phyloP scores from a whole-genome alignment of 2,888 invertebrate species.

The Drosophila buzzatii region DNA sequence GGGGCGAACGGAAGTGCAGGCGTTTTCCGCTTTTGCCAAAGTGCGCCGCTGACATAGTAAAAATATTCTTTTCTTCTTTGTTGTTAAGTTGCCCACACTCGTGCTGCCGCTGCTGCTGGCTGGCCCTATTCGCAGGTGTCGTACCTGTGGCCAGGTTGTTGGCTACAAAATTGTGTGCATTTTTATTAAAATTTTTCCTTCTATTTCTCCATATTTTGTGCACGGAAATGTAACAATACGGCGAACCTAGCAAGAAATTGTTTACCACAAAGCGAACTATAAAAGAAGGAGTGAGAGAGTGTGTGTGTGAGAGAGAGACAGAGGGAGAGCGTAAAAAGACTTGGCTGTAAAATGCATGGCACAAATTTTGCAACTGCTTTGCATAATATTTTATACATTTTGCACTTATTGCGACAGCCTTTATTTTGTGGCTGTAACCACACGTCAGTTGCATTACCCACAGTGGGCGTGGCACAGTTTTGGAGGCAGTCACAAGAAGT shows the following conservation, averaged over 20 bases:
- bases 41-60: constrained; percentile 64
- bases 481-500: background rate
- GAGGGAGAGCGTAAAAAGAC: background rate
- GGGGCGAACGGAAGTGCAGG: constrained; percentile 73
- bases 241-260: constrained; percentile 50
- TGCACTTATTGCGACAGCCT: constrained; percentile 41
- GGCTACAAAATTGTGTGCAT: constrained; percentile 73
- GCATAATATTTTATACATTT: constrained; percentile 48
- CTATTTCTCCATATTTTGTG: constrained; percentile 53
- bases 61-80: constrained; percentile 37
- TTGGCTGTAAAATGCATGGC: constrained; percentile 45
- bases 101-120: constrained; percentile 1
- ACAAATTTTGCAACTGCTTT: constrained; percentile 35
- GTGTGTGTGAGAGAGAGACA: background rate
- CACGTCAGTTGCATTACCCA: constrained; percentile 10
- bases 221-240: constrained; percentile 73
- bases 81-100: constrained; percentile 17
- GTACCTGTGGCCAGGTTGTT: constrained; percentile 61
- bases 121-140: constrained; percentile 19
- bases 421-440: constrained; percentile 25
- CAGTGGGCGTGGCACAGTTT: background rate
- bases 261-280: constrained; percentile 47
- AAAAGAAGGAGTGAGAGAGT: constrained; percentile 5
- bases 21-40: constrained; percentile 74
- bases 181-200: constrained; percentile 60